Conservation (phyloP, 2,113 vertebrate genomes). For the Calidris pugnax region DNA sequence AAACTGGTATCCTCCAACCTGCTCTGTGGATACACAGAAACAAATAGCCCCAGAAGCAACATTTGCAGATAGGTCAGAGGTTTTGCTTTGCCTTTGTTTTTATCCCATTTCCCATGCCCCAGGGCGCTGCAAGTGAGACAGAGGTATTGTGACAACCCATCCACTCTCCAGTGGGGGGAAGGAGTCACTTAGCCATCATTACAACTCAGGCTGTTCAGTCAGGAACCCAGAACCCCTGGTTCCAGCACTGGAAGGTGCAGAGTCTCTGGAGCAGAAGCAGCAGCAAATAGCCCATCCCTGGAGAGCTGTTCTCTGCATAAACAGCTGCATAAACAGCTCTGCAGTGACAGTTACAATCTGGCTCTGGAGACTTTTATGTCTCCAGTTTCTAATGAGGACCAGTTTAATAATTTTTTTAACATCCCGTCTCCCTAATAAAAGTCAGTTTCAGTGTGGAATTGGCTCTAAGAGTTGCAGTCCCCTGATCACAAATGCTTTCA, state of each 20-base stretch:
- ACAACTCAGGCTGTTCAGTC: background rate
- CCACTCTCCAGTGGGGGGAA: background rate
- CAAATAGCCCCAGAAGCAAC: background rate
- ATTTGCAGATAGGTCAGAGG: background rate
- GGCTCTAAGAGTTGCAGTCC: background rate
- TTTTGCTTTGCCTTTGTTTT: background rate
- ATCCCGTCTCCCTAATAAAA: background rate
- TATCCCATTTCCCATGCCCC: background rate
- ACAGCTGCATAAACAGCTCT: conserved; percentile 47
- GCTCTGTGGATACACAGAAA: background rate
- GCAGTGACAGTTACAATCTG: background rate
- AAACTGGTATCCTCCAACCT: fast-evolving
- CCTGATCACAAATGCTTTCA: background rate
- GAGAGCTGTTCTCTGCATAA: conserved; percentile 4
- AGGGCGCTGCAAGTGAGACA: background rate
- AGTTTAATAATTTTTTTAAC: conserved; percentile 27
- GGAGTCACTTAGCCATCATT: background rate
- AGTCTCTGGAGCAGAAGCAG: background rate
- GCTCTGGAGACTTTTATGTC: conserved; percentile 20
- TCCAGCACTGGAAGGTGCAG: background rate
- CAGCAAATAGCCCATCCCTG: background rate
- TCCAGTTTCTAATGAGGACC: conserved; percentile 28
- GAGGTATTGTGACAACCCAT: background rate
- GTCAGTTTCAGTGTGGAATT: background rate
- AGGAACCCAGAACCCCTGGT: background rate